phyloP scores from a whole-genome alignment of 1,140 invertebrate species.

The Metopolophium dirhodum region DNA sequence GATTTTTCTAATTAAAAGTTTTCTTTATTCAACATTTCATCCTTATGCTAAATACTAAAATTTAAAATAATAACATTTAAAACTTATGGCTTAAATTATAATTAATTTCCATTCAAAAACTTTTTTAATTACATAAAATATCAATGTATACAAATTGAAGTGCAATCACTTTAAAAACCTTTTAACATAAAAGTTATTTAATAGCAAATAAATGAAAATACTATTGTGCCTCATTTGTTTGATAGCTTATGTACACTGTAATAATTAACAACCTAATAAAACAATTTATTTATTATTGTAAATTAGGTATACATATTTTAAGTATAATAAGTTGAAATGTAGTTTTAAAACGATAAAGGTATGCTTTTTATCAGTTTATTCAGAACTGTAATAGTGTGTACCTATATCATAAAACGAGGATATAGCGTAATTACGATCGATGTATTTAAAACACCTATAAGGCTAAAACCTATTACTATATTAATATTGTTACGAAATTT shows the following conservation, averaged over 20 bases:
- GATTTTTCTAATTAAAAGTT: conserved; percentile 9
- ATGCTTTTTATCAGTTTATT: neutral
- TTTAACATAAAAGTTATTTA: neutral
- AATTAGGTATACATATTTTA: neutral
- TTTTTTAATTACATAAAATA: conserved; percentile 40
- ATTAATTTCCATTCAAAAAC: conserved; percentile 27
- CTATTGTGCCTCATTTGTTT: neutral
- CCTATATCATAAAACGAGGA: neutral
- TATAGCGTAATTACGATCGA: neutral
- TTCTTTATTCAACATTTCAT: neutral
- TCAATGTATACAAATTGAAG: conserved; percentile 9
- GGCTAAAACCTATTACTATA: neutral
- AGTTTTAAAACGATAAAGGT: neutral
- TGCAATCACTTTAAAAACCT: conserved; percentile 30
- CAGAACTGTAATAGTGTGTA: neutral
- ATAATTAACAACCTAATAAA: neutral
- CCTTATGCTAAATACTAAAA: neutral
- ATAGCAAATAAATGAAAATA: conserved; percentile 12
- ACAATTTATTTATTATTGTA: neutral
- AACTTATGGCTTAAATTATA: neutral
- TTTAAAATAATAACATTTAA: conserved; percentile 11
- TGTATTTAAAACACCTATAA: neutral
- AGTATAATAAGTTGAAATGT: neutral
- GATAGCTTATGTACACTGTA: neutral
- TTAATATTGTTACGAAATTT: neutral